These are phyloP conservation scores for Ditula angustiorana DNA, from an alignment of 2,888 invertebrate species.

Conservation along the genomic window DNA sequence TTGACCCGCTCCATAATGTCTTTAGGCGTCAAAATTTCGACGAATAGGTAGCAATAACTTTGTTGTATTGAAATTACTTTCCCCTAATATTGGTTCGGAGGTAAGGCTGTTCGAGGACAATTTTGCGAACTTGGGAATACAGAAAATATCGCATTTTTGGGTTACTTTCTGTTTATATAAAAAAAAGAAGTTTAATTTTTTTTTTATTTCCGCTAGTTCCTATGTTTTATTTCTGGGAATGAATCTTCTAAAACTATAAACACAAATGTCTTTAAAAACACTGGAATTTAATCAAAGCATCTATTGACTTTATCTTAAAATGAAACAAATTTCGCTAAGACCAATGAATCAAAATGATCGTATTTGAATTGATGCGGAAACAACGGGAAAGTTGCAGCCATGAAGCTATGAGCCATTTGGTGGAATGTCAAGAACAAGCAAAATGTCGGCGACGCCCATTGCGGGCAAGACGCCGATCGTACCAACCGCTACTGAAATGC, in stretches of 20 bases:
- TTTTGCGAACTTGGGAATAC: background rate
- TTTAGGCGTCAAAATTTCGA: slow-evolving; percentile 38
- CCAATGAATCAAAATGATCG: slow-evolving; percentile 55
- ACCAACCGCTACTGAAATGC: slow-evolving; percentile 8
- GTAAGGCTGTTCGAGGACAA: background rate
- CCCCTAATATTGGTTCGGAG: slow-evolving; percentile 1
- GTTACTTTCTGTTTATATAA: too few species aligned
- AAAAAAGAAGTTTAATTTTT: too few species aligned
- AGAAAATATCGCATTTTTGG: background rate
- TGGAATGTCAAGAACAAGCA: slow-evolving; percentile 4
- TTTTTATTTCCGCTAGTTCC: too few species aligned
- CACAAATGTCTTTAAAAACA: too few species aligned
- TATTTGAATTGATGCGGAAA: slow-evolving; percentile 62
- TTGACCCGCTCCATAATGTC: slow-evolving; percentile 40
- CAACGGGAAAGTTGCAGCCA: slow-evolving; percentile 58
- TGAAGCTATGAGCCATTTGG: slow-evolving; percentile 45
- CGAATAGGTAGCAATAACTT: slow-evolving; percentile 32
- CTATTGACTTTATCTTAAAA: background rate
- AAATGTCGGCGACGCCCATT: background rate
- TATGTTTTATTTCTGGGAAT: too few species aligned
- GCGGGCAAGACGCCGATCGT: background rate
- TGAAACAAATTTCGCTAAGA: background rate
- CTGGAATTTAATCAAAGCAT: too few species aligned
- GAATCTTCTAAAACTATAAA: too few species aligned
- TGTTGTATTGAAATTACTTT: slow-evolving; percentile 31